Conservation (phyloP, 2,797 vertebrate species). For the Setipinna tenuifilis region DNA sequence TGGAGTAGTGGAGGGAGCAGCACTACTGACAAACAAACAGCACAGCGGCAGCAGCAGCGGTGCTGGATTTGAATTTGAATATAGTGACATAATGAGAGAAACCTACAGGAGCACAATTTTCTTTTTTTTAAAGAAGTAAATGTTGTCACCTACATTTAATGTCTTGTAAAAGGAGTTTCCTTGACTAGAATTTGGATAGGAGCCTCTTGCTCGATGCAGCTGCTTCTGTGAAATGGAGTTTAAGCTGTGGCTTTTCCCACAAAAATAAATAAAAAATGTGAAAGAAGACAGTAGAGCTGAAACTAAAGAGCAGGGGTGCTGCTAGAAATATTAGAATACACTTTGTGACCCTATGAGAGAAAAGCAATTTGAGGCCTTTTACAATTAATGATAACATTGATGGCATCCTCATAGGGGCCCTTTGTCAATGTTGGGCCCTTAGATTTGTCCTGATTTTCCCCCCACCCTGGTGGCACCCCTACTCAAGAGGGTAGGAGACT, state of each 20-base stretch:
- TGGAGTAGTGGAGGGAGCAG: neutral
- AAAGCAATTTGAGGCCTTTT: too few relatives aligned
- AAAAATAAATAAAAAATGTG: too few relatives aligned
- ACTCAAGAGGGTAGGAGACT: neutral
- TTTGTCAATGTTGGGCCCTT: too few relatives aligned
- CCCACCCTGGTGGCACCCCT: too few relatives aligned
- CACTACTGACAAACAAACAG: neutral
- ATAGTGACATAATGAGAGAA: conserved; percentile 20
- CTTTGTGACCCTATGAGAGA: too few relatives aligned
- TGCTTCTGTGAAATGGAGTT: neutral
- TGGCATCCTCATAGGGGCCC: too few relatives aligned
- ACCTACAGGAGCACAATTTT: neutral
- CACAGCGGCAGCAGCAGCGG: neutral
- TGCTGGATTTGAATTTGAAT: neutral
- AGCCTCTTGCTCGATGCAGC: neutral
- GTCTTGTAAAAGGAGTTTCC: neutral
- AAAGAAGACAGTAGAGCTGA: too few relatives aligned
- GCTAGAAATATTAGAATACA: too few relatives aligned
- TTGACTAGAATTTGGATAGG: neutral
- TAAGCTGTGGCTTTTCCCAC: neutral
- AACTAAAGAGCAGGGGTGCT: too few relatives aligned
- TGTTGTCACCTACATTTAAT: neutral
- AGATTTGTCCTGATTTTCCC: too few relatives aligned
- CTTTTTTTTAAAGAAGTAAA: neutral
- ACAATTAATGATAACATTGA: too few relatives aligned